Base-by-base conservation (phyloP, 2,113 vertebrate species). In the Nyctereutes procyonoides region DNA sequence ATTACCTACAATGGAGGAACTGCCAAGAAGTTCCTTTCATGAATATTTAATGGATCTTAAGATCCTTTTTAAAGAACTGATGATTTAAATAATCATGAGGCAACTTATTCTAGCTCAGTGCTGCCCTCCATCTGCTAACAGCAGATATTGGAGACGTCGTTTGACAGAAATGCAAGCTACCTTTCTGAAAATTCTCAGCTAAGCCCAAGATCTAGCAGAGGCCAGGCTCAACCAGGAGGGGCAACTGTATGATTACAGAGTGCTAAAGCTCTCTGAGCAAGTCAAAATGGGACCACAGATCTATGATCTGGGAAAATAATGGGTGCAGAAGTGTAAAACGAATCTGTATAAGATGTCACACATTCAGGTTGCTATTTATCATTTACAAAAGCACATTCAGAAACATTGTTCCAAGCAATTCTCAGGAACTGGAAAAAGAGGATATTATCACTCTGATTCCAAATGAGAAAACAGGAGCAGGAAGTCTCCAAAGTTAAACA, bases 1-100 rank as follows among this genome's bases (percentile, higher is more conserved):
- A 99, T 99, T 99, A 98, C 98, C 97, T 98, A 98, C 97, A 98
- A 98, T 97, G 98, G 98, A 92, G 86, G 95, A 93, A 94, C 95
- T 97, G 96, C 90, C 94, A 96, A 97, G 96, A 96, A 98, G 97
- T 96, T 96, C 0, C 90, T 85, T 81, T 97, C 98, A 96, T 98
- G 98, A 98, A 98, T 98, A 98, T 98, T 98, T 98, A 98, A 97
- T 93, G 76, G 14, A 90, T 96, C 17, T 3, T 97, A 93, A 97
- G 96, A 95, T 97, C 32, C 67, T 97, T 98, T 98, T 98, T 93
- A 95, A 97, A 96, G 87, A 98, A 98, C 55, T 60, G 87, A 95
- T 96, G 35, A 97, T 98, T 98, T 98, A 97, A 97, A 96, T 95
- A 94, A 96, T 95, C 38, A 88, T 35, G 71, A 93, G 69, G 62